phyloP scores from a whole-genome alignment of 2,888 invertebrate species.

The Harmothoe impar region DNA sequence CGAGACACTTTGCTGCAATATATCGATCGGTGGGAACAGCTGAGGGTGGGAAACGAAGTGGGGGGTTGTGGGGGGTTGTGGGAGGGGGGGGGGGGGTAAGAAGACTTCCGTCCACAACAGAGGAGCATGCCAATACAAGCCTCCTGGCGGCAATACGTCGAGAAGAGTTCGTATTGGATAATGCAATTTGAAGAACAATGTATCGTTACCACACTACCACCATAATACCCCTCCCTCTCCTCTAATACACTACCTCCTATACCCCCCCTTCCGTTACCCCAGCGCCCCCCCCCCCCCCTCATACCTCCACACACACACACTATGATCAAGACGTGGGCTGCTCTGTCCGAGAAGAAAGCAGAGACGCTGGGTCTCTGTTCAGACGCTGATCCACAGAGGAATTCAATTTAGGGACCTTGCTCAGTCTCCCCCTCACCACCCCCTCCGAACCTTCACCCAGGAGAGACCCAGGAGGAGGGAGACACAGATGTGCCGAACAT shows the following conservation, averaged over 20 bases:
- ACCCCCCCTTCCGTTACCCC: neutral
- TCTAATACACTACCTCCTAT: neutral
- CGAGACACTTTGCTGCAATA: slow-evolving; percentile 5
- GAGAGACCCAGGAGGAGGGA: no score
- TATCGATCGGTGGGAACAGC: neutral
- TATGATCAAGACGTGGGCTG: no score
- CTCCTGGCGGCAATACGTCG: neutral
- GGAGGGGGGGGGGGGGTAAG: neutral
- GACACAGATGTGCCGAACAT: no score
- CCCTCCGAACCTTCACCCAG: no score
- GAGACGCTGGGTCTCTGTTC: no score
- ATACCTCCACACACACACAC: neutral
- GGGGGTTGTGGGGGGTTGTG: neutral
- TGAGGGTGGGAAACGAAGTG: neutral
- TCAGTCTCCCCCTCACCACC: no score
- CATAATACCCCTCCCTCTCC: neutral
- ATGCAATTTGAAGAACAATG: slow-evolving; percentile 43
- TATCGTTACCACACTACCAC: slow-evolving; percentile 16
- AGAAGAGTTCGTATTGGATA: neutral
- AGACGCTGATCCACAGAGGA: no score
- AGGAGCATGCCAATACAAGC: no score
- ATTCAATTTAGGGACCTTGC: no score
- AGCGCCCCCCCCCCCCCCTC: neutral
- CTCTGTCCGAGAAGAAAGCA: no score
- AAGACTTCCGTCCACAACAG: no score